Evolutionary conservation across 2,113 vertebrate genomes (phyloP).

Genomic region (Pterophyllum scalare): DNA sequence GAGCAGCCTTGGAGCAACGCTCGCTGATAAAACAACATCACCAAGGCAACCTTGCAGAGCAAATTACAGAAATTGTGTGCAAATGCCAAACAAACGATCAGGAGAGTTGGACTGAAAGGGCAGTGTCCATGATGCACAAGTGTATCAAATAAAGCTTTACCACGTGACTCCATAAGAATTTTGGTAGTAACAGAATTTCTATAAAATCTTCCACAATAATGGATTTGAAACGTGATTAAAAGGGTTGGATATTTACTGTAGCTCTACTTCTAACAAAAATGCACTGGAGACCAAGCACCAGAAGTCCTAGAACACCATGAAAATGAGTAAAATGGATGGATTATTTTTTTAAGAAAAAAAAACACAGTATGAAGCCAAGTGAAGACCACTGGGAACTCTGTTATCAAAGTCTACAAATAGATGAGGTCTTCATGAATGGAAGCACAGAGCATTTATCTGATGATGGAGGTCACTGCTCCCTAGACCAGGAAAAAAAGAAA

Average conservation of each 20-base stretch:
- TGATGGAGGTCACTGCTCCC: too few relatives aligned
- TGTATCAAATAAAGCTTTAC: not conserved
- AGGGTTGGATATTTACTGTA: too few relatives aligned
- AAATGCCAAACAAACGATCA: not conserved
- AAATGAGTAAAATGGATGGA: not conserved
- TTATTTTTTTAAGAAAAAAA: not conserved
- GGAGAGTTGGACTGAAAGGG: not conserved
- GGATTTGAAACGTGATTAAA: too few relatives aligned
- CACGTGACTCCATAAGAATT: not conserved
- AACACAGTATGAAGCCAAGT: not conserved
- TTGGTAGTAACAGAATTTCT: not conserved
- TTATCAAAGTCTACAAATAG: too few relatives aligned
- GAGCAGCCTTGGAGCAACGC: not conserved
- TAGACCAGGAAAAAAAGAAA: too few relatives aligned
- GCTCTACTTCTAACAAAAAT: not conserved
- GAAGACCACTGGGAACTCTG: too few relatives aligned
- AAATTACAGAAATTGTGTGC: not conserved
- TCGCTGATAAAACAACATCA: not conserved
- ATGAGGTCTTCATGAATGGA: too few relatives aligned
- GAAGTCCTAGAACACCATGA: not conserved
- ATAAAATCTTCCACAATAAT: not conserved
- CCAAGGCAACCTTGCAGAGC: slow-evolving; percentile 1
- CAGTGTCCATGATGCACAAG: not conserved
- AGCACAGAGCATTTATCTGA: too few relatives aligned
- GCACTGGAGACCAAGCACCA: not conserved